A percentile compares a stretch with the other conserved stretches of the same genome.
Evolutionary conservation across 2,113 vertebrate species (phyloP).

Genomic region (Serilophus lunatus): DNA sequence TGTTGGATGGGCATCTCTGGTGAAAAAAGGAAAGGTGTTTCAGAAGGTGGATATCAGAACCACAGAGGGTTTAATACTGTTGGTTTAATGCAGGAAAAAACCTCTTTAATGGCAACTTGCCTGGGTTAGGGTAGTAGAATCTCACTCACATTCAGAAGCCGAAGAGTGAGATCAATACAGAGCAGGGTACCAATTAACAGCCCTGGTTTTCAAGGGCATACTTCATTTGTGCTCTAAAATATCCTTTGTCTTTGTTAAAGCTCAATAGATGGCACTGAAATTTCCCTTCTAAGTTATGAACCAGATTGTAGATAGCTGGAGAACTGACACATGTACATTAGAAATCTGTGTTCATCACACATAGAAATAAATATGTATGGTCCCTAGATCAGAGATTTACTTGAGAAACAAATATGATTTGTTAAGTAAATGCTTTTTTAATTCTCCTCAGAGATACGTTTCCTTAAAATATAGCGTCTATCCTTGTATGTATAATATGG

Average conservation of each 20-base stretch:
- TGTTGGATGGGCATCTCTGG: background rate
- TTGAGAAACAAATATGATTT: background rate
- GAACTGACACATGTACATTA: background rate
- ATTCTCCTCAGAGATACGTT: background rate
- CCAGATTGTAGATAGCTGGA: background rate
- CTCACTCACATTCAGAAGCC: conserved; percentile 7
- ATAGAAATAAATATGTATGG: background rate
- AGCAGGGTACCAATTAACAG: conserved; percentile 9
- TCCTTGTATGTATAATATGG: background rate
- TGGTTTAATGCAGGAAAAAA: background rate
- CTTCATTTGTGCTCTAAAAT: conserved; percentile 29
- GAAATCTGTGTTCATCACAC: background rate
- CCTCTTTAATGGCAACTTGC: background rate
- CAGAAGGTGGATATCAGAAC: background rate
- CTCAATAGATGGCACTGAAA: background rate
- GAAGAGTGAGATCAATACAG: conserved; percentile 4
- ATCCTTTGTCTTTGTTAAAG: conserved; percentile 19
- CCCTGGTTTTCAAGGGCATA: background rate
- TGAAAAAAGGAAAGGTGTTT: background rate
- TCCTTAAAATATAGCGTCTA: background rate
- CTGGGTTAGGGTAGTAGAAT: background rate
- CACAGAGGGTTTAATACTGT: background rate
- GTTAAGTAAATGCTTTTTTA: background rate
- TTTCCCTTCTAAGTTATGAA: background rate
- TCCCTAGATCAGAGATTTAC: background rate